Conservation (phyloP, 2,888 invertebrate genomes). For the Hipparchia semele region DNA sequence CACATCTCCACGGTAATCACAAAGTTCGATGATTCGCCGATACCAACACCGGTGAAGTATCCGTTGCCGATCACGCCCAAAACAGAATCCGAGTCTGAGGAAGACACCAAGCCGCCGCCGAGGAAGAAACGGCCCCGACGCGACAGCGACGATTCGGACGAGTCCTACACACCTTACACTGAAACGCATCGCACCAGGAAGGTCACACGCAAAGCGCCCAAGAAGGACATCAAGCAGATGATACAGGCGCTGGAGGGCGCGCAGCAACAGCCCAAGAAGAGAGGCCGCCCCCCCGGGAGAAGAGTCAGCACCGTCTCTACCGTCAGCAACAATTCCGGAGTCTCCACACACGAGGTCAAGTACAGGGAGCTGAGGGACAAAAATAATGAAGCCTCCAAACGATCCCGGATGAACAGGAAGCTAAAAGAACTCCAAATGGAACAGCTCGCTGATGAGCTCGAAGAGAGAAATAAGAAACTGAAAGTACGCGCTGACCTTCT, state of each 20-base stretch:
- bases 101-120: slow-evolving; percentile 57
- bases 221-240: slow-evolving; percentile 71
- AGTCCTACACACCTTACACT: slow-evolving; percentile 67
- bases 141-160: slow-evolving; percentile 75
- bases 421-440: slow-evolving; percentile 81
- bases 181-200: slow-evolving; percentile 58
- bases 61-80: slow-evolving; percentile 68
- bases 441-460: slow-evolving; percentile 79
- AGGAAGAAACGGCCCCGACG: slow-evolving; percentile 51
- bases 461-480: slow-evolving; percentile 85
- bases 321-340: slow-evolving; percentile 68
- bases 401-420: slow-evolving; percentile 88
- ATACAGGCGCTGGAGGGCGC: slow-evolving; percentile 70
- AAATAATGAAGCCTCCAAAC: slow-evolving; percentile 90
- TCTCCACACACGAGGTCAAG: slow-evolving; percentile 73
- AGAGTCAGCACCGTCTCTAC: slow-evolving; percentile 75
- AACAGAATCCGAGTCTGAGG: slow-evolving; percentile 75
- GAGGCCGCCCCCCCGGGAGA: slow-evolving; percentile 83
- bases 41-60: slow-evolving; percentile 54
- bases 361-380: slow-evolving; percentile 89
- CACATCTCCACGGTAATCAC: slow-evolving; percentile 47
- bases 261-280: slow-evolving; percentile 65
- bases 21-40: slow-evolving; percentile 52
- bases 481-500: slow-evolving; percentile 86
- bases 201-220: slow-evolving; percentile 63